These are phyloP conservation scores for Corythucha ciliata DNA, from an alignment of 2,888 invertebrate genomes.

Conservation along the genomic window DNA sequence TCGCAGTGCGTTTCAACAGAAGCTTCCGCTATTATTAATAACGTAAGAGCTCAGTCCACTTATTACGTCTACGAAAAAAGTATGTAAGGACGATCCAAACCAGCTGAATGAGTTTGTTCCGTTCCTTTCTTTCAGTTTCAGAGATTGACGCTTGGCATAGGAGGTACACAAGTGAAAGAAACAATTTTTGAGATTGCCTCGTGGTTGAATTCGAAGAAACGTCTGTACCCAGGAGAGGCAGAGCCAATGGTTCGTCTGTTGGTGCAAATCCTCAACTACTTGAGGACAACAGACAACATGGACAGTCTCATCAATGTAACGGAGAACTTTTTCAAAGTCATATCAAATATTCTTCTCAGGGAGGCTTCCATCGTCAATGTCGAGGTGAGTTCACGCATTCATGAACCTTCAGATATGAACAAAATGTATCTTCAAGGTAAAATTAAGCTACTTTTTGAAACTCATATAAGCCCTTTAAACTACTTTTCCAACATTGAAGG, in stretches of 20 bases:
- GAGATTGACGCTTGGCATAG: conserved; percentile 53
- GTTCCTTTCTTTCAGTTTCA: conserved; percentile 43
- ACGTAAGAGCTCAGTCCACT: conserved; percentile 44
- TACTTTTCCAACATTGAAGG: no score
- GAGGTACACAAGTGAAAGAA: conserved; percentile 46
- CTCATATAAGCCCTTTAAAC: no score
- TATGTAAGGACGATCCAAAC: background rate
- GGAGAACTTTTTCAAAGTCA: conserved; percentile 51
- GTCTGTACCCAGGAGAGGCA: conserved; percentile 57
- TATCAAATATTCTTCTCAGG: conserved; percentile 56
- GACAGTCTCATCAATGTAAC: conserved; percentile 48
- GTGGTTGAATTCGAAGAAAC: conserved; percentile 45
- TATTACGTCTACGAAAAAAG: no score
- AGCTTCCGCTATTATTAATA: conserved; percentile 41
- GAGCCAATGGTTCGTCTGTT: conserved; percentile 52
- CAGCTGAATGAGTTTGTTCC: background rate
- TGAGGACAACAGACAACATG: conserved; percentile 42
- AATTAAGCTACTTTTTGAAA: no score
- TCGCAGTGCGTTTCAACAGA: conserved; percentile 61
- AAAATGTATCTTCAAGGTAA: no score
- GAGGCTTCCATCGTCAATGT: conserved; percentile 61
- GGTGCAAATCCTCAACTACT: conserved; percentile 50
- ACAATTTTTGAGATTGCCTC: conserved; percentile 51
- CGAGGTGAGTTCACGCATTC: conserved; percentile 49
- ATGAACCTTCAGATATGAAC: no score